A percentile compares a stretch with the other conserved stretches of the same genome.
These are phyloP conservation scores for Phaethornis superciliosus DNA, from an alignment of 2,113 vertebrate genomes.

Conservation along the genomic window DNA sequence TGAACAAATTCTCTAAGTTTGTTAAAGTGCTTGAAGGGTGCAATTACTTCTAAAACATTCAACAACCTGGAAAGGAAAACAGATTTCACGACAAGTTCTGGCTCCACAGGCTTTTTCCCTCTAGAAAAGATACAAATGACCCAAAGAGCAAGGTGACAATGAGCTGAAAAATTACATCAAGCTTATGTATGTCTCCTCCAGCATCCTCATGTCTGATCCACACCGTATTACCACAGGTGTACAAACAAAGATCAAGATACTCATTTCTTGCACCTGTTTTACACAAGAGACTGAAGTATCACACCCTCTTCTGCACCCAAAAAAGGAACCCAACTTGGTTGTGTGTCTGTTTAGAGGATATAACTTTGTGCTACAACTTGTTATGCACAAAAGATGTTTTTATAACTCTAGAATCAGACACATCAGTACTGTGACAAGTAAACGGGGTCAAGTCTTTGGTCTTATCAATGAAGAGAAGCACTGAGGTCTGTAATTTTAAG, in stretches of 20 bases:
- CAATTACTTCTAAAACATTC: slow-evolving; percentile 98
- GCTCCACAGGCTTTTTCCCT: not conserved
- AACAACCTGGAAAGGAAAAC: slow-evolving; percentile 84
- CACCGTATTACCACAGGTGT: accelerated
- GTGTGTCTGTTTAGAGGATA: not conserved
- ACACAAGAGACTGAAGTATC: not conserved
- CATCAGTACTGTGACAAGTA: accelerated
- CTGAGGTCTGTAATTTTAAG: accelerated
- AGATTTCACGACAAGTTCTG: not conserved
- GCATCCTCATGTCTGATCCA: not conserved
- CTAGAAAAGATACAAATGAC: not conserved
- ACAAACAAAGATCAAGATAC: not conserved
- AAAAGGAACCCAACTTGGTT: not conserved
- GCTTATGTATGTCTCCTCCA: not conserved
- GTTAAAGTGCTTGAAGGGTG: slow-evolving; percentile 99
- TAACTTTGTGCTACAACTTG: not conserved
- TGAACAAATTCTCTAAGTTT: slow-evolving; percentile 99
- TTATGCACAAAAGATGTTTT: accelerated
- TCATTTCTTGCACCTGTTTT: accelerated
- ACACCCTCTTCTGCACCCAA: accelerated
- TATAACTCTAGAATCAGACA: not conserved
- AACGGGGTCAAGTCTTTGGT: not conserved
- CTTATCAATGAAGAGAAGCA: accelerated
- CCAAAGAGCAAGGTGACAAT: not conserved
- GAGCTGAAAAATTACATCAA: not conserved